phyloP scores from a whole-genome alignment of 2,888 invertebrate genomes.

The Netelia fuscicornis region DNA sequence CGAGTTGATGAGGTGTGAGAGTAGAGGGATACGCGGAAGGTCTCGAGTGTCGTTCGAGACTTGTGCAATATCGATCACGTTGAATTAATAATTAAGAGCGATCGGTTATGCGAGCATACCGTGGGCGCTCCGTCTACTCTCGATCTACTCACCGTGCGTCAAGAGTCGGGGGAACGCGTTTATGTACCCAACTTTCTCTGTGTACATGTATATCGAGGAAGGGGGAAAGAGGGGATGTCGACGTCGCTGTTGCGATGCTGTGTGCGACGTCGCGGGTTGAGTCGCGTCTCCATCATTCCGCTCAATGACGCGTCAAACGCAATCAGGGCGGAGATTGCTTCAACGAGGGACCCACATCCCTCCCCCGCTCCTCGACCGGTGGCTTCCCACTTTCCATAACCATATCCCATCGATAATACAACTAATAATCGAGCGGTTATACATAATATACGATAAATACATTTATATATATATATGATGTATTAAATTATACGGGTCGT shows the following conservation, averaged over 20 bases:
- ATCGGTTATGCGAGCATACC: conserved; percentile 30
- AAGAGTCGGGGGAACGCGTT: conserved; percentile 24
- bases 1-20: background rate
- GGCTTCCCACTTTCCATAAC: conserved; percentile 79
- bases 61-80: conserved; percentile 45
- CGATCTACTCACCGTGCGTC: conserved; percentile 17
- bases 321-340: conserved; percentile 81
- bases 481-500: conserved; percentile 22
- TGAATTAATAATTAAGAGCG: conserved; percentile 48
- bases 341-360: conserved; percentile 68
- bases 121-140: background rate
- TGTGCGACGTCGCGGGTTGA: conserved; percentile 58
- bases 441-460: background rate
- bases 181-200: background rate
- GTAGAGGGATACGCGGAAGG: background rate
- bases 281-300: conserved; percentile 79
- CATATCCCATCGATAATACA: conserved; percentile 80
- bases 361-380: conserved; percentile 20
- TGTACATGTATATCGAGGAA: conserved; percentile 7
- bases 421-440: conserved; percentile 75
- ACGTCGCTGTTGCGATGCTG: conserved; percentile 9
- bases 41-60: conserved; percentile 36
- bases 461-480: background rate
- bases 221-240: background rate
- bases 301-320: conserved; percentile 82